These are phyloP conservation scores for Aporophyla nigra DNA, from an alignment of 2,888 invertebrate species.

Conservation along the genomic window DNA sequence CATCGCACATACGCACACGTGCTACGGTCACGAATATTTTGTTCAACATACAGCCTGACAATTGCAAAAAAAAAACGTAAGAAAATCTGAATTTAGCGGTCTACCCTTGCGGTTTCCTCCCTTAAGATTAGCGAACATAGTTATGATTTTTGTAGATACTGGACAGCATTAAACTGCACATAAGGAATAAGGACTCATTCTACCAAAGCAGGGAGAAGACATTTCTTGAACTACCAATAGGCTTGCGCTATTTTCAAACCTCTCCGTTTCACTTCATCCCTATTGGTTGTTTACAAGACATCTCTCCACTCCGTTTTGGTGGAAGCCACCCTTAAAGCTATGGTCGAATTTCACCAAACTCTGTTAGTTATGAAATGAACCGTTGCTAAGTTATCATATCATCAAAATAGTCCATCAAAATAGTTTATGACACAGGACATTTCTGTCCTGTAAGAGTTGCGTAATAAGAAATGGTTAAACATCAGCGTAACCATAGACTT, in stretches of 20 bases:
- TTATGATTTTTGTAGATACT: background rate
- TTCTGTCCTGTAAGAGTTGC: background rate
- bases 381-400: too few relatives aligned
- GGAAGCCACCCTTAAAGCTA: background rate
- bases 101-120: too few relatives aligned
- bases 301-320: background rate
- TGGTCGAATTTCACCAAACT: background rate
- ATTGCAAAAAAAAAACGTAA: too few relatives aligned
- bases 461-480: background rate
- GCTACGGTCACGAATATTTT: too few relatives aligned
- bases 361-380: too few relatives aligned
- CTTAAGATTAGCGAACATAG: background rate
- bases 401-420: background rate
- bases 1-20: too few relatives aligned
- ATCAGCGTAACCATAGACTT: background rate
- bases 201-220: background rate
- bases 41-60: too few relatives aligned
- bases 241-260: background rate
- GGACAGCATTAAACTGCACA: background rate
- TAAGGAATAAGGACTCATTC: background rate
- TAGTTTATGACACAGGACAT: too few relatives aligned
- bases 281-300: background rate
- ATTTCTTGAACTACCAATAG: background rate
- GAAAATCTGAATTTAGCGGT: too few relatives aligned
- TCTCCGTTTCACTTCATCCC: background rate